Percentiles rank a stretch among this genome's conserved stretches.
Evolutionary conservation across 2,113 vertebrate genomes (phyloP).

Genomic region (Ictidomys tridecemlineatus): DNA sequence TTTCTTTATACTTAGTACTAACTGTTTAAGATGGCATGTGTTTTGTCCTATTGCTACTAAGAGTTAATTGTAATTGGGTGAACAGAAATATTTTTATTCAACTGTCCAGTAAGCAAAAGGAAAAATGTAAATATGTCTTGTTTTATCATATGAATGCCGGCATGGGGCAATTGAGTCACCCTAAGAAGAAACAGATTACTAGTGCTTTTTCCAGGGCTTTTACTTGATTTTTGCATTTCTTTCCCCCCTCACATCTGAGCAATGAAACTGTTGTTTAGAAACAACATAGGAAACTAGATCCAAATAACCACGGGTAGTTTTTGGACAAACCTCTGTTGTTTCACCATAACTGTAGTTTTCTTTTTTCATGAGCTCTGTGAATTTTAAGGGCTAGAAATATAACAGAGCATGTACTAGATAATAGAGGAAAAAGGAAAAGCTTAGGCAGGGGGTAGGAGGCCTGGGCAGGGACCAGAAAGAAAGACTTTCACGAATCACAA

Average conservation of each 20-base stretch:
- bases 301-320: conserved; percentile 70
- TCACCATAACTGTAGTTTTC: conserved; percentile 83
- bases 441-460: conserved; percentile 89
- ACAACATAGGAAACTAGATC: conserved; percentile 66
- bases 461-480: conserved; percentile 88
- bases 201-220: conserved; percentile 51
- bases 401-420: conserved; percentile 86
- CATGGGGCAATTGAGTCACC: conserved; percentile 32
- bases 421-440: conserved; percentile 89
- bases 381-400: conserved; percentile 88
- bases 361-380: conserved; percentile 85
- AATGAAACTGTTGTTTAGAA: conserved; percentile 75
- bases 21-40: not conserved
- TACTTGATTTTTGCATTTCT: conserved; percentile 50
- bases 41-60: conserved; percentile 43
- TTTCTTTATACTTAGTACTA: conserved; percentile 67
- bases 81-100: not conserved
- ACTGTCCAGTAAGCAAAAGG: not conserved
- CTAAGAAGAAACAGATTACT: conserved; percentile 61
- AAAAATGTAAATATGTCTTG: conserved; percentile 47
- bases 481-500: conserved; percentile 89
- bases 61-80: conserved; percentile 13
- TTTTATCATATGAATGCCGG: conserved; percentile 23
- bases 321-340: conserved; percentile 87
- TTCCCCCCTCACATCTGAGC: conserved; percentile 48